Conservation (phyloP, 2,888 invertebrate genomes). For the Sinotaia quadrata region DNA sequence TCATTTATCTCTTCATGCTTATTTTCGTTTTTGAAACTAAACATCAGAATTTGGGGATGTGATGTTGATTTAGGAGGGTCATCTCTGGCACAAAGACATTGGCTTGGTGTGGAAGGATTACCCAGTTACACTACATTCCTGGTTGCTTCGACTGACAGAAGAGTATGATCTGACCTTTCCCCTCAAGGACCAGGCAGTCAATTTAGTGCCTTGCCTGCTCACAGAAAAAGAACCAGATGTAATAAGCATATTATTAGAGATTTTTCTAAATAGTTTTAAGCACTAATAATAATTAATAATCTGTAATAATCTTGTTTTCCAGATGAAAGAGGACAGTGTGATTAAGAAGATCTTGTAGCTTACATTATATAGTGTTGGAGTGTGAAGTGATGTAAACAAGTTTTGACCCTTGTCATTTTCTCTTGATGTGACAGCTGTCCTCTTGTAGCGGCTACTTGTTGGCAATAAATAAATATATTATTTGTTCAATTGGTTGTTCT, state of each 20-base stretch:
- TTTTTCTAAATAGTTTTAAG: background rate
- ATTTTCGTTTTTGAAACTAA: too few relatives aligned
- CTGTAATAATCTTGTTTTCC: background rate
- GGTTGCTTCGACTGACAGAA: slow-evolving; percentile 71
- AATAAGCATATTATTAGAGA: background rate
- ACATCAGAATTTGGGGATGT: too few relatives aligned
- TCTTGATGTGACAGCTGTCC: too few relatives aligned
- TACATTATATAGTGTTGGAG: too few relatives aligned
- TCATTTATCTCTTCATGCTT: too few relatives aligned
- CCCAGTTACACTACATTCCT: slow-evolving; percentile 58
- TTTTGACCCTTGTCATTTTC: too few relatives aligned
- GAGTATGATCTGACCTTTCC: slow-evolving; percentile 71
- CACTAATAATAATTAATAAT: background rate
- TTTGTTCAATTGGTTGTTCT: too few relatives aligned
- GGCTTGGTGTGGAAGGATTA: slow-evolving; percentile 65
- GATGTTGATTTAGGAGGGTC: slow-evolving; percentile 62
- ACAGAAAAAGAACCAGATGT: slow-evolving; percentile 67
- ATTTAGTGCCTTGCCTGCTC: slow-evolving; percentile 71
- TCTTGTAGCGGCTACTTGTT: too few relatives aligned
- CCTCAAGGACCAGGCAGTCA: slow-evolving; percentile 56
- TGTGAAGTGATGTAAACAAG: too few relatives aligned
- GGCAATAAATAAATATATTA: too few relatives aligned
- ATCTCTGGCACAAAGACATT: slow-evolving; percentile 62
- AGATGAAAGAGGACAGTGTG: background rate
- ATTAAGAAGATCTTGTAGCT: background rate